phyloP scores from a whole-genome alignment of 1,140 invertebrate genomes.

The Hycleus cichorii region DNA sequence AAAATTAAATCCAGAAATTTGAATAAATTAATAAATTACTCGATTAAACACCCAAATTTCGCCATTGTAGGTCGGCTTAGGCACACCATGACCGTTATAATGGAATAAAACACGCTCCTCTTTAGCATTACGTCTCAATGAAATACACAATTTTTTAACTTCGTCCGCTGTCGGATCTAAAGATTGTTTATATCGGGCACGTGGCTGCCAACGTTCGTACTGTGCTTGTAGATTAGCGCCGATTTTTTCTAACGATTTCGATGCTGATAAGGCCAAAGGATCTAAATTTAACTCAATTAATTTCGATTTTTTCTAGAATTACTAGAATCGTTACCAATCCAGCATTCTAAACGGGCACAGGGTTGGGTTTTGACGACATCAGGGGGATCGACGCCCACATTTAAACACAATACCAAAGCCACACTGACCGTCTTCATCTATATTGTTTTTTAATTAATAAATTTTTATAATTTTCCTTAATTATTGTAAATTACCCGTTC shows the following conservation, averaged over 20 bases:
- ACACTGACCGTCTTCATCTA: slow-evolving; percentile 99
- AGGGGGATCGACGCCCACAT: slow-evolving; percentile 98
- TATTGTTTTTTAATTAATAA: slow-evolving; percentile 9
- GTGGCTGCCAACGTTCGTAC: slow-evolving; percentile 96
- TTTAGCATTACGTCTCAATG: slow-evolving; percentile 93
- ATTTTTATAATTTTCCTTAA: not conserved
- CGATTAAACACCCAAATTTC: slow-evolving; percentile 99
- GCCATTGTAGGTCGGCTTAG: slow-evolving; percentile 94
- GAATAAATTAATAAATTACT: slow-evolving; percentile 45
- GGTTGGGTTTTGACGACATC: slow-evolving; percentile 96
- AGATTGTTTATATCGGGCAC: slow-evolving; percentile 92
- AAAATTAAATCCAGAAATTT: not conserved
- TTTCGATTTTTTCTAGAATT: not conserved
- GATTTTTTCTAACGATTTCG: slow-evolving; percentile 90
- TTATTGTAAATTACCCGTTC: slow-evolving; percentile 60
- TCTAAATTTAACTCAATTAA: slow-evolving; percentile 44
- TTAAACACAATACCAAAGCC: slow-evolving; percentile 93
- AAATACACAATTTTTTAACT: slow-evolving; percentile 94
- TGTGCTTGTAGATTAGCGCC: slow-evolving; percentile 89
- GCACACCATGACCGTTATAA: slow-evolving; percentile 99
- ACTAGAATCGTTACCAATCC: slow-evolving; percentile 70
- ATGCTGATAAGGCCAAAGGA: slow-evolving; percentile 77
- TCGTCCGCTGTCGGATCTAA: slow-evolving; percentile 97
- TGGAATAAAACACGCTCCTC: slow-evolving; percentile 98
- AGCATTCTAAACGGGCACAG: slow-evolving; percentile 91